Conservation (phyloP, 1,140 invertebrate genomes). For the Pogonomyrmex californicus region DNA sequence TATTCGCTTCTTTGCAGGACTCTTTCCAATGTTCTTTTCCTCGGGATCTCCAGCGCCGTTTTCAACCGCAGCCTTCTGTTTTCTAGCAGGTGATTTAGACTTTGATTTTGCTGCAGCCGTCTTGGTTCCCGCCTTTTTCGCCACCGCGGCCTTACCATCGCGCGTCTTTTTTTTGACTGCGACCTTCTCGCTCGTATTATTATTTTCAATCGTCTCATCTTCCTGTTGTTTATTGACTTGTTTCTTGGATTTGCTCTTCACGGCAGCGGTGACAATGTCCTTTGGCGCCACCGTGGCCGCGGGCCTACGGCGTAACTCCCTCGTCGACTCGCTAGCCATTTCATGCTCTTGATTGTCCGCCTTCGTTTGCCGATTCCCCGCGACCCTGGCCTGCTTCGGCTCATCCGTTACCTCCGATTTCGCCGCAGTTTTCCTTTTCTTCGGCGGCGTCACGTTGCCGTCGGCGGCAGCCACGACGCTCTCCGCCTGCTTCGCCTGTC, state of each 20-base stretch:
- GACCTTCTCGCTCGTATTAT: not conserved
- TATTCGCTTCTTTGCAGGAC: not conserved
- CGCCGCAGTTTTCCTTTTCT: conserved; percentile 26
- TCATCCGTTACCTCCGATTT: not conserved
- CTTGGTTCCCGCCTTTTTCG: conserved; percentile 39
- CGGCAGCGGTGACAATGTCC: not conserved
- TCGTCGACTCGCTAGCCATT: not conserved
- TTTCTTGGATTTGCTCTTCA: not conserved
- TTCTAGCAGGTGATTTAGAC: conserved; percentile 11
- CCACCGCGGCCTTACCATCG: not conserved
- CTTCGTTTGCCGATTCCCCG: not conserved
- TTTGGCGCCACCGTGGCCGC: not conserved
- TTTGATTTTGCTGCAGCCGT: not conserved
- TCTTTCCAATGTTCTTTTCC: not conserved
- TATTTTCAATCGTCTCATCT: not conserved
- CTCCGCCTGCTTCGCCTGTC: conserved; percentile 41
- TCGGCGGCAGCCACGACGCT: conserved; percentile 15
- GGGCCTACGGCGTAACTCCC: not conserved
- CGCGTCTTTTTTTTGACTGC: conserved; percentile 11
- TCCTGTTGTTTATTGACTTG: not conserved
- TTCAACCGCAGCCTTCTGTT: not conserved
- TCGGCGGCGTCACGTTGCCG: conserved; percentile 36
- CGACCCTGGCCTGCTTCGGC: not conserved
- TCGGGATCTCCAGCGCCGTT: not conserved
- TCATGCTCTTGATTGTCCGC: not conserved